phyloP scores from a whole-genome alignment of 2,888 invertebrate genomes.

The Ormyrus thymus region DNA sequence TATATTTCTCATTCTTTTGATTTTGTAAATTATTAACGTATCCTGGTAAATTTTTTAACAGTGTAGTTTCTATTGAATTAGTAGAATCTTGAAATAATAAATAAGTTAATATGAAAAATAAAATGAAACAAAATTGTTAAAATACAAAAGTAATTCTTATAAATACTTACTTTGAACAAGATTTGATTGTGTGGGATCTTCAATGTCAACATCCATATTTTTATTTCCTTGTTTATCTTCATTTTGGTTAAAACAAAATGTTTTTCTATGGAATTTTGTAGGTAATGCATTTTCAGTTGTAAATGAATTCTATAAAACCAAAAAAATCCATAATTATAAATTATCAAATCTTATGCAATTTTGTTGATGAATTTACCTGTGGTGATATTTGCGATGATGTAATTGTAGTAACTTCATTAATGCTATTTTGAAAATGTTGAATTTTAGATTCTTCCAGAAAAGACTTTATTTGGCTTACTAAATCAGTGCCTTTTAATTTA shows the following conservation, averaged over 20 bases:
- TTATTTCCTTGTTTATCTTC: constrained; percentile 18
- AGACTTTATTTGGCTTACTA: constrained; percentile 39
- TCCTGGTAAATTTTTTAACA: constrained; percentile 49
- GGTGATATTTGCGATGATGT: constrained; percentile 2
- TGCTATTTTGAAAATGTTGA: background rate
- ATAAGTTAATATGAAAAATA: constrained; percentile 11
- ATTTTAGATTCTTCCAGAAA: constrained; percentile 39
- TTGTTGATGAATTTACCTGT: no score
- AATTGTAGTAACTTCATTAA: background rate
- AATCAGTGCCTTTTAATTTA: constrained; percentile 33
- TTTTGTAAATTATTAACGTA: constrained; percentile 23
- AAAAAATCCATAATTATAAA: no score
- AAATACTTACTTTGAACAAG: constrained; percentile 13
- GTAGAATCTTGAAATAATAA: background rate
- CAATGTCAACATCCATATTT: background rate
- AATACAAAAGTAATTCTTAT: constrained; percentile 6
- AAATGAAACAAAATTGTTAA: background rate
- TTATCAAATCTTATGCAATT: no score
- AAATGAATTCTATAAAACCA: constrained; percentile 5
- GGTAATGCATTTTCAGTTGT: background rate
- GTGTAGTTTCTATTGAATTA: constrained; percentile 35
- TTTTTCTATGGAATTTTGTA: constrained; percentile 17
- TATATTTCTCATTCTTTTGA: constrained; percentile 1
- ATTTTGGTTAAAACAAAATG: constrained; percentile 1
- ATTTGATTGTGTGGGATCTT: constrained; percentile 14